Base-by-base conservation (phyloP, 2,888 invertebrate genomes). In the Synanthedon andrenaeformis region DNA sequence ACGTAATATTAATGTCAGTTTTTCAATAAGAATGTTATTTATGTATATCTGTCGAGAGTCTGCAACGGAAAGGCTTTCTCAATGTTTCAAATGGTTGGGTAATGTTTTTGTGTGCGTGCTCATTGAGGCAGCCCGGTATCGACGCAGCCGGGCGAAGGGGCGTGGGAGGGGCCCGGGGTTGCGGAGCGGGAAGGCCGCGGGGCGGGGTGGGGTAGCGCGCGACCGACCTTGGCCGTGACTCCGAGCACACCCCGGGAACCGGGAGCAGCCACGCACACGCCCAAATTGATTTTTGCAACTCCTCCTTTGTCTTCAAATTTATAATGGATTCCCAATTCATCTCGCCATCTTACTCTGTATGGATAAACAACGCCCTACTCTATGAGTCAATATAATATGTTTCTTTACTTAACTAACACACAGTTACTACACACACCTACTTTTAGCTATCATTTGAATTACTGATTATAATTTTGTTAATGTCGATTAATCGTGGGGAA, bases 181-280 rank as follows among this genome's bases (percentile, higher is more conserved):
- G 45, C 45, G 13, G 52, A 41, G 52, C 12, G 52, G 42, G 41
- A 35, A 14, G 41, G 35, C 35, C 19, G 51, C 52, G 28, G 52
- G 42, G 57, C 41, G 58, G 57, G 54, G 58, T 56, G 60, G 10
- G 35, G 35, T 64, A 62, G 62, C 62, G 63, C 62, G 69, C 74
- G 73, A 68, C 74, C 75, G 85, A 86, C 86, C 86, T 87, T 86
- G 86, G 83, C 86, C 86, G 79, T 86, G 87, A 87, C 86, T 84
- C 74, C 66, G 63, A 62, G 35, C 35, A 56, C 67, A 69, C 66
- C 70, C 69, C 68, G 68, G 69, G 70, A 62, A 58, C 69, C 66
- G 64, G 64, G 63, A 69, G 35, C 35, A 35, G 70, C 74, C 69
- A 72, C 75, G 65, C 62, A 71, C 28, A 28, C 23, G 61, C 63